Percentiles rank a stretch among this genome's conserved stretches.
Conservation (phyloP, 2,113 vertebrate genomes). For the Platichthys stellatus region DNA sequence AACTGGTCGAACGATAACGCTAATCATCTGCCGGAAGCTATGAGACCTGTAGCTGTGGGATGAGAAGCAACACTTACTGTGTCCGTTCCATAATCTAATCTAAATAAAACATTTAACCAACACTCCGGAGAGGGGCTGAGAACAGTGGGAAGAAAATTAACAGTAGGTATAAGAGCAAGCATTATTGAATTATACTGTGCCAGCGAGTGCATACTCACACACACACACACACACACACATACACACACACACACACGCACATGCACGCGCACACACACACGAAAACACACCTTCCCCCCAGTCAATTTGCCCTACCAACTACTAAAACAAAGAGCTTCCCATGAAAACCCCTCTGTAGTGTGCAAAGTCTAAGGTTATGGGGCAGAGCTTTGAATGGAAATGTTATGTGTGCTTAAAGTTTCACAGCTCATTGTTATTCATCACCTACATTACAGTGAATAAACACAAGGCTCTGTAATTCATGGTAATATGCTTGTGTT, state of each 20-base stretch:
- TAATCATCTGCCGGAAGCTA: conserved; percentile 11
- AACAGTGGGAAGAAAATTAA: neutral
- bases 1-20: conserved; percentile 11
- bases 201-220: neutral
- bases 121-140: neutral
- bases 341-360: conserved; percentile 4
- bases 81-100: conserved; percentile 5
- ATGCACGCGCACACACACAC: neutral
- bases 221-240: conserved; percentile 1
- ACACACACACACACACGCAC: neutral
- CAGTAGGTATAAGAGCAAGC: neutral
- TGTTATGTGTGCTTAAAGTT: conserved; percentile 25
- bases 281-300: neutral
- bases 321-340: neutral
- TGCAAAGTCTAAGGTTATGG: conserved; percentile 36
- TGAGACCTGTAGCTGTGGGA: neutral
- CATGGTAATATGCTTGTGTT: conserved; percentile 7
- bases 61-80: conserved; percentile 5
- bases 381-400: conserved; percentile 15
- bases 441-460: conserved; percentile 10
- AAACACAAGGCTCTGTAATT: conserved; percentile 36
- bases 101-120: conserved; percentile 36
- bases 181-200: conserved; percentile 16
- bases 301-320: conserved; percentile 32
- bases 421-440: conserved; percentile 53